Evolutionary conservation across 2,797 vertebrate genomes (phyloP), one percentile per base, ranked within the genome.

Genomic region (Saxicola maurus): DNA sequence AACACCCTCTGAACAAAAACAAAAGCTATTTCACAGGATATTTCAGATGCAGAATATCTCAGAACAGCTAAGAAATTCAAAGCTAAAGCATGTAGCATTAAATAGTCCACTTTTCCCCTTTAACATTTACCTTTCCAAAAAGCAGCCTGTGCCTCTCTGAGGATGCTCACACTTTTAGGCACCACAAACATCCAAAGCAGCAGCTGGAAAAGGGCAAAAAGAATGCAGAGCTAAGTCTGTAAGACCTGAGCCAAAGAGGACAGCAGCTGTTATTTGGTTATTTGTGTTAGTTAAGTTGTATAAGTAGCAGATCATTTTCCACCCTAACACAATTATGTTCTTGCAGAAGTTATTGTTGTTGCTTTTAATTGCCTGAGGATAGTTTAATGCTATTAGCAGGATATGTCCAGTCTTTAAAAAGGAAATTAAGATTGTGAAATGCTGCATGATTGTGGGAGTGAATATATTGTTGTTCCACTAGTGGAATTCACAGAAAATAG

Each of bases 391-490:
- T 68, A 31, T 75, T 78, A 87, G 35, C 3, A n/a, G 61, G 42
- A 48, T n/a, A 82, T 38, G 30, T 78, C n/a, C 33, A 89, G 27
- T 49, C 46, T 69, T 75, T 38, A 43, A 68, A 91, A 77, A 78
- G 31, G 20, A 91, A 91, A 68, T 86, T 27, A 78, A 27, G 55
- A 23, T 66, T 86, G 78, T 43, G 81, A 87, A 92, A 93, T 65
- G 5, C 8, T 88, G 38, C n/a, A 21, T 40, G 51, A 37, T 37
- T 86, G 27, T 71, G 46, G 37, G 48, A 72, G 6, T 43, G 7
- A 90, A 60, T 30, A 45, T 33, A 31, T 19, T 73, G 55, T 33
- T 72, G 20, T 72, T 81, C 56, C 75, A 21, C 28, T 66, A 43
- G 35, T 52, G 23, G 21, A 40, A 69, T 35, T 79, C 60, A n/a